Evolutionary conservation across 1,140 invertebrate species (phyloP), one percentile per base, ranked within the genome.

Genomic region (Pantala flavescens): DNA sequence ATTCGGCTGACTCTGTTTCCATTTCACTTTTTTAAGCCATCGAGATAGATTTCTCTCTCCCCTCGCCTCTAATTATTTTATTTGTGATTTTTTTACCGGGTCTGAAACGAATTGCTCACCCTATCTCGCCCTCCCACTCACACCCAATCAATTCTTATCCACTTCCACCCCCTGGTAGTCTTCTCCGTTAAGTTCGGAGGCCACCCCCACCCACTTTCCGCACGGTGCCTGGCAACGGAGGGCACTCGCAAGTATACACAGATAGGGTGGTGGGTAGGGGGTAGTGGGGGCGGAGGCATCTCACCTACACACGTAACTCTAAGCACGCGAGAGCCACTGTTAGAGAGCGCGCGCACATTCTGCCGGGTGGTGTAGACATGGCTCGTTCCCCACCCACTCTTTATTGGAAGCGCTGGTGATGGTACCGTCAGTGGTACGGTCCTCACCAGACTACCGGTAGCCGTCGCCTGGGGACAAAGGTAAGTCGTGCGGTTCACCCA

Each of bases 91-190:
- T 49, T 49, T 16, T 49, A 49, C 16, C 16, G 49, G 49, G 12
- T 12, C 12, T 63, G 16, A 16, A 63, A 16, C 49, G n/a, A 63
- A 63, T 63, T 21, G 49, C 49, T 21, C 49, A 21, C 49, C 49
- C n/a, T 14, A 14, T 63, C 49, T 63, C 49, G 14, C 12, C 49
- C 49, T 7, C 49, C 49, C 49, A 16, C 49, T 63, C n/a, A 63
- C 49, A 63, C 49, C 49, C 49, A 63, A 63, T 63, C 49, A 63
- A 63, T 63, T 14, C 49, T 63, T 63, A 63, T 63, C 49, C 49
- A 63, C 49, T 63, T 63, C 49, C 49, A 63, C 49, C 49, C 49
- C 49, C 49, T 12, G n/a, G 5, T 21, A 16, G 49, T 63, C 49
- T 63, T 63, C n/a, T 63, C 28, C 49, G 49, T 3, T 63, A 63